Evolutionary conservation across 1,140 invertebrate genomes (phyloP), one percentile per base, ranked within the genome.

Genomic region (Geopemphigus sp.): DNA sequence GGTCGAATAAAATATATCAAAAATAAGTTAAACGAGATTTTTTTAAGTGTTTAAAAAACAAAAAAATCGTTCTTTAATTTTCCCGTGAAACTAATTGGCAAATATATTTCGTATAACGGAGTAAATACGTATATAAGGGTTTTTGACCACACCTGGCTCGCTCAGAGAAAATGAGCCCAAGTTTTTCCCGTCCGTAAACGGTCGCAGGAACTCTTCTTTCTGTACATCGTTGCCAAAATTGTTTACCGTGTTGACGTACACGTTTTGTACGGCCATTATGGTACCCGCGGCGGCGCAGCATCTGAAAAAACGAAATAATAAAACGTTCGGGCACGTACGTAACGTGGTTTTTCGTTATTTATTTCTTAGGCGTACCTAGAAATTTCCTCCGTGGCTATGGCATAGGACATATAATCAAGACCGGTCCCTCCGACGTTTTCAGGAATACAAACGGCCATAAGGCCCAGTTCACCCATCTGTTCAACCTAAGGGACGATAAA

Each of bases 351-450:
- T 39, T 39, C 32, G 32, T 39, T 39, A 39, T 39, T 39, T 39
- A 39, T 39, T 39, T 39, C 32, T 39, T 39, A 39, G 32, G 32
- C 32, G 8, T 78, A 86, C 85, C 93, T 87, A 2, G 93, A 94
- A 83, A 98, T 95, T 87, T 98, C 96, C 86, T 98, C 96, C 88
- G 96, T 90, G 0, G 94, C 95, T 82, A 98, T 95, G 10, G 93
- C 91, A 87, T 98, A 98, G 0, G 96, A 94, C 80, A 98, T 84
- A 84, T 95, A 95, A 86, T 98, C 96, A 50, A 98, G 85, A 0
- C 95, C 96, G 22, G 92, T 88, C 10, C 95, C 95, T 22, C 95
- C 95, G 26, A 92, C 87, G 26, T 91, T 89, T 86, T 97, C 95
- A 8, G 95, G 92, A 0, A 92, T 86, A 8, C 90, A 87, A n/a